phyloP scores from a whole-genome alignment of 2,797 vertebrate genomes.

The Paramormyrops hopkinsi region DNA sequence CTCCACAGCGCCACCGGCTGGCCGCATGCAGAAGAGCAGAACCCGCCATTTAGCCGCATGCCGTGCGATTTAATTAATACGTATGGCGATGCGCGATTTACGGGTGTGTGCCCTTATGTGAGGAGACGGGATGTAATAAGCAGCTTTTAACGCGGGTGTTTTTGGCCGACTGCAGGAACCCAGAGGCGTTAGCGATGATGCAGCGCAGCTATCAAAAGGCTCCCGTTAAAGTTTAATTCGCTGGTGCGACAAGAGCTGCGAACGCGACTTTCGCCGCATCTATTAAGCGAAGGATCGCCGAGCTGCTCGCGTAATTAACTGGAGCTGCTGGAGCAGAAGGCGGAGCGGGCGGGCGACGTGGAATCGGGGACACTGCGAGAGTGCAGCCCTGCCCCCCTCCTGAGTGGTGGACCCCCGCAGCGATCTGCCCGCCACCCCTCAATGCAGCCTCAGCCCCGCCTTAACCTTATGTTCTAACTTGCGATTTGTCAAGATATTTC shows the following conservation, averaged over 20 bases:
- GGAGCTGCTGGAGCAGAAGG: neutral
- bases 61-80: neutral
- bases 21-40: neutral
- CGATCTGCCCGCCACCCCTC: neutral
- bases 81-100: neutral
- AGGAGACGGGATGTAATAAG: neutral
- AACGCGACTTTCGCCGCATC: neutral
- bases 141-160: neutral
- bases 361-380: neutral
- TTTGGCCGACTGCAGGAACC: neutral
- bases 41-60: neutral
- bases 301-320: neutral
- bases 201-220: neutral
- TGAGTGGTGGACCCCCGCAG: neutral
- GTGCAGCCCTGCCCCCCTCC: neutral
- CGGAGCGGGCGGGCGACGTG: neutral
- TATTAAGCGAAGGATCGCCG: neutral
- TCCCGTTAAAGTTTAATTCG: neutral
- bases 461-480: neutral
- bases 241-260: neutral
- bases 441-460: neutral
- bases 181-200: neutral
- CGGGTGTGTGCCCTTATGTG: neutral
- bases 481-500: neutral
- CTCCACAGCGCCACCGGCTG: slow-evolving; percentile 44